Percentiles rank a stretch among this genome's conserved stretches.
Conservation (phyloP, 2,113 vertebrate genomes). For the Illadopsis cleaveri region DNA sequence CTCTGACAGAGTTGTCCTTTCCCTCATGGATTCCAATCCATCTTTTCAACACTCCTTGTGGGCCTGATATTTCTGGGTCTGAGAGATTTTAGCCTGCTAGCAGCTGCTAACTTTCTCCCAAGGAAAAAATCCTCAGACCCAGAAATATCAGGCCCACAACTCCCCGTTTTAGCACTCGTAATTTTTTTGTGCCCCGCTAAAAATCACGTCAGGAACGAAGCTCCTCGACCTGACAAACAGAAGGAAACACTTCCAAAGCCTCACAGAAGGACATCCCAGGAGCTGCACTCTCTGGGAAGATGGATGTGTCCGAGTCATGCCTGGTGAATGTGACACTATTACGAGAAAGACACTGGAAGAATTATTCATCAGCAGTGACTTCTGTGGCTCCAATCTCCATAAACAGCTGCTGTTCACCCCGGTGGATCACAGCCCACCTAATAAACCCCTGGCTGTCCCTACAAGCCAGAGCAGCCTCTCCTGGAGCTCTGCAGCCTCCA, state of each 20-base stretch:
- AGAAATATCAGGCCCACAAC: no score
- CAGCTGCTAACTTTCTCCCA: no score
- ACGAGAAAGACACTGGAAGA: neutral
- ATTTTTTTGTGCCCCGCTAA: neutral
- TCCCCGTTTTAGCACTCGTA: neutral
- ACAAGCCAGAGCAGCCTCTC: neutral
- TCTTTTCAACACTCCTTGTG: neutral
- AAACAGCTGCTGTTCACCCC: neutral
- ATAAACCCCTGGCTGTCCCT: neutral
- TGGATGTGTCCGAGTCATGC: neutral
- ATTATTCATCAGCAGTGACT: conserved; percentile 24
- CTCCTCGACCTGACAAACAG: neutral
- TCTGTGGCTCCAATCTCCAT: neutral
- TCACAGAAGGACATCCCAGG: neutral
- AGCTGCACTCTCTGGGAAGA: neutral
- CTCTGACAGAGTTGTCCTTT: neutral
- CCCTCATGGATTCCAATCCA: neutral
- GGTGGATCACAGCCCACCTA: neutral
- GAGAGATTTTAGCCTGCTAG: no score
- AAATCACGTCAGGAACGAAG: neutral
- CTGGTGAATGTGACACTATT: neutral
- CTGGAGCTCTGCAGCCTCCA: neutral
- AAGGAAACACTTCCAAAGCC: neutral
- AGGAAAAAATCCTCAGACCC: no score
- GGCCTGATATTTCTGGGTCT: no score